Evolutionary conservation across 2,888 invertebrate genomes (phyloP), one percentile per base, ranked within the genome.

Genomic region (Isoperla grammatica): DNA sequence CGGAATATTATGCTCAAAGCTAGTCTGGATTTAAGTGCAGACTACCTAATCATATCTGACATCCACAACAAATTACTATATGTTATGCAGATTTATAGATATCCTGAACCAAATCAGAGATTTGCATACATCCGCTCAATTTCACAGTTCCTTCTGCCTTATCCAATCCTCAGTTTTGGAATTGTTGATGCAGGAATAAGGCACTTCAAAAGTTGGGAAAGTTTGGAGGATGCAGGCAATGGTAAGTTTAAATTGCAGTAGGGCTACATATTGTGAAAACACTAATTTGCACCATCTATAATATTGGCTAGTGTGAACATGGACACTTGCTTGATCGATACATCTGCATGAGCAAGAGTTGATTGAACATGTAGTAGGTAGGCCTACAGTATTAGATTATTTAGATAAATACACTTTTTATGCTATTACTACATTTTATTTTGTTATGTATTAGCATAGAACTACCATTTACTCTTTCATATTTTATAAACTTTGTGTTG

Each of bases 121-220:
- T 74, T 59, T 37, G 88, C 88, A 0, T 83, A 82, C 67, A 84
- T 90, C 59, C 82, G 81, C 64, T 86, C 83, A 61, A 81, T 95
- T 59, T 86, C 94, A 0, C 94, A 95, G 75, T 94, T 95, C 72
- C 79, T 90, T 50, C 75, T 96, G 53, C 90, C 91, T 0, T 89
- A 89, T 67, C 90, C 95, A 0, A 88, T 95, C 67, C 77, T 97
- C 49, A 93, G 94, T 70, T 91, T 94, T 72, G 90, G 90, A 60
- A 89, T 96, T 65, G 82, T 88, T 1, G 89, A 91, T 69, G 91
- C 94, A 0, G 83, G 84, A 12, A 73, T 70, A 66, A 73, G 76
- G 2, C 78, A 75, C 43, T 71, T 78, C 48, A 78, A 78, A 63
- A 55, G 57, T 64, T 74, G 74, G 43, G 67, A 68, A 46, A 77